Conservation (phyloP, 2,888 invertebrate species). For the Drosophila niveifrons region DNA sequence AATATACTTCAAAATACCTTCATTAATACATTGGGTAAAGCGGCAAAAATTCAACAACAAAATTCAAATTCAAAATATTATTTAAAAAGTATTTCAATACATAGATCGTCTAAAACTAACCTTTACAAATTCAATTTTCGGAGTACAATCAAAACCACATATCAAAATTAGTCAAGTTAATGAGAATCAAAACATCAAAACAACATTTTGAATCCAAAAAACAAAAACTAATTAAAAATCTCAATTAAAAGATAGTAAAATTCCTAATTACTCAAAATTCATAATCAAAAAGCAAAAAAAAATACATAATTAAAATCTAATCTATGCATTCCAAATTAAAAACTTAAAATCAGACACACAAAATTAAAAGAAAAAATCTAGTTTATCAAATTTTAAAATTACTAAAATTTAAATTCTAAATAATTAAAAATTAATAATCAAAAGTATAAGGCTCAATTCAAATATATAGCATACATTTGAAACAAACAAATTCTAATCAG, state of each 20-base stretch:
- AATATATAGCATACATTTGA: not conserved
- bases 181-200: no score
- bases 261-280: not conserved
- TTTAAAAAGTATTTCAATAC: not conserved
- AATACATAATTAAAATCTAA: not conserved
- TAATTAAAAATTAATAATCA: not conserved
- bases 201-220: no score
- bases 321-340: not conserved
- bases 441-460: not conserved
- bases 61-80: constrained; percentile 29
- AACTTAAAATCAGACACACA: not conserved
- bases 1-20: constrained; percentile 1
- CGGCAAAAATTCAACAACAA: constrained; percentile 13
- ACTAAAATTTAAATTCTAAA: not conserved
- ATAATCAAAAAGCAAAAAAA: not conserved
- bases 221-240: no score
- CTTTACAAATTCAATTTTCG: not conserved
- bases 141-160: no score
- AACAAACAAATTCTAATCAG: not conserved
- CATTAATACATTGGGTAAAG: constrained; percentile 3
- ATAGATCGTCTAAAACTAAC: not conserved
- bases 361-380: not conserved
- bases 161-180: not conserved
- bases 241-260: not conserved
- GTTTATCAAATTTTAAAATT: not conserved